Evolutionary conservation across 1,140 invertebrate species (phyloP).

Genomic region (Trypoxylus dichotomus): DNA sequence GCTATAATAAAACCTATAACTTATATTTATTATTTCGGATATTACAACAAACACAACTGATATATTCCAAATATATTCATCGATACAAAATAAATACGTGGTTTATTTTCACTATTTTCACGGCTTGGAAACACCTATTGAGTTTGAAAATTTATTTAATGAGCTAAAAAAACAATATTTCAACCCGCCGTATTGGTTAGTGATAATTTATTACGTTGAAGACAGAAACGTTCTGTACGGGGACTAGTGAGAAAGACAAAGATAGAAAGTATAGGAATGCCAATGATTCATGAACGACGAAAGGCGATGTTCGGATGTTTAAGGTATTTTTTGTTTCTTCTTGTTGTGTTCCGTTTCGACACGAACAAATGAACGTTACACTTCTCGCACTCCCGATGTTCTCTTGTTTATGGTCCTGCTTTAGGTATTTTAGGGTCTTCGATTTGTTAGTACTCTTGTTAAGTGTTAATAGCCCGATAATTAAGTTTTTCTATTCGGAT

Average conservation of each 20-base stretch:
- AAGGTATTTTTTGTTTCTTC: constrained; percentile 48
- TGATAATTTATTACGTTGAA: constrained; percentile 37
- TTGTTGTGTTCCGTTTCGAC: constrained; percentile 51
- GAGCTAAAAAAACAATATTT: constrained; percentile 41
- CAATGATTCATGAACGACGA: constrained; percentile 52
- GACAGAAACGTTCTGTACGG: constrained; percentile 29
- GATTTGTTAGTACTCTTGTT: constrained; percentile 33
- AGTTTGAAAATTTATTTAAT: constrained; percentile 41
- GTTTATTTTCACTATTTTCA: constrained; percentile 37
- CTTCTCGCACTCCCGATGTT: constrained; percentile 46
- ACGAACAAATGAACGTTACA: constrained; percentile 52
- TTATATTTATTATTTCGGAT: constrained; percentile 34
- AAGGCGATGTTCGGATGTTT: constrained; percentile 51
- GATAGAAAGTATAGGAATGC: constrained; percentile 39
- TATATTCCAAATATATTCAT: constrained; percentile 36
- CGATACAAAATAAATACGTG: constrained; percentile 31
- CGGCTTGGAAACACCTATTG: constrained; percentile 36
- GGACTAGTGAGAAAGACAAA: constrained; percentile 35
- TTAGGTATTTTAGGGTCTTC: constrained; percentile 30
- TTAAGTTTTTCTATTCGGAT: constrained; percentile 28
- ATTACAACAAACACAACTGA: constrained; percentile 34
- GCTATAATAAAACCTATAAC: constrained; percentile 28
- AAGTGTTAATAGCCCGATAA: constrained; percentile 31
- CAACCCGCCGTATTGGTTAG: constrained; percentile 38
- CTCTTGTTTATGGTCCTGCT: constrained; percentile 31